Evolutionary conservation across 2,888 invertebrate species (phyloP).

Genomic region (Aporophyla nigra): DNA sequence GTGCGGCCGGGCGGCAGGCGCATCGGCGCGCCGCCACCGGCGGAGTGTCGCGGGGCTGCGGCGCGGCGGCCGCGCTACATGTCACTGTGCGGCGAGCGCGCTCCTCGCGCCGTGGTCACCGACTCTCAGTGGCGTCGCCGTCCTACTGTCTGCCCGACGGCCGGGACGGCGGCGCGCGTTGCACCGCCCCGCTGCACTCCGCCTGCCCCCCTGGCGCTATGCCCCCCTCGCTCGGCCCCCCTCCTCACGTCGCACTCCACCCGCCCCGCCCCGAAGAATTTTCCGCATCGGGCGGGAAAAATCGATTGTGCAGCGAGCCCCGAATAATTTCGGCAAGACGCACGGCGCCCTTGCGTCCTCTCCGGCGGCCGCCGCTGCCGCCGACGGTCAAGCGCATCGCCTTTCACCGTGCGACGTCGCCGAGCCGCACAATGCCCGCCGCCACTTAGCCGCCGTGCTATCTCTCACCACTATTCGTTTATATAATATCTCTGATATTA

Average conservation of each 20-base stretch:
- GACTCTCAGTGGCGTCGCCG: constrained; percentile 90
- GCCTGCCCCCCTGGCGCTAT: constrained; percentile 85
- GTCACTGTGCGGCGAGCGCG: constrained; percentile 90
- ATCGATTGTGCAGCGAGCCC: constrained; percentile 91
- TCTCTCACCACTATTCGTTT: constrained; percentile 43
- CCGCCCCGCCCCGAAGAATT: constrained; percentile 90
- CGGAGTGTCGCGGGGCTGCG: constrained; percentile 86
- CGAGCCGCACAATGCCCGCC: constrained; percentile 46
- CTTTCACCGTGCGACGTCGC: constrained; percentile 74
- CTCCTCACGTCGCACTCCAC: constrained; percentile 81
- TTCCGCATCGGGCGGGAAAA: constrained; percentile 91
- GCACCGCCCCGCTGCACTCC: constrained; percentile 90
- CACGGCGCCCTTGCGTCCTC: constrained; percentile 90
- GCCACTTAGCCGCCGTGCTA: constrained; percentile 47
- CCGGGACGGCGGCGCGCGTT: constrained; percentile 89
- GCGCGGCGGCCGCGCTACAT: constrained; percentile 89
- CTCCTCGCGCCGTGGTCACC: constrained; percentile 90
- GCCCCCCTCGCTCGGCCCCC: constrained; percentile 79
- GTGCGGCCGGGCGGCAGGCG: constrained; percentile 87
- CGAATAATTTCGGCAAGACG: constrained; percentile 91
- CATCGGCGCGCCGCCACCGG: constrained; percentile 89
- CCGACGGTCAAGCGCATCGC: constrained; percentile 85
- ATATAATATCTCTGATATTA: constrained; percentile 56
- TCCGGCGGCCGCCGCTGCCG: constrained; percentile 67
- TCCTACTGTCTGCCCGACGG: constrained; percentile 90